phyloP scores from a whole-genome alignment of 1,140 invertebrate species.

The Anthonomus grandis region DNA sequence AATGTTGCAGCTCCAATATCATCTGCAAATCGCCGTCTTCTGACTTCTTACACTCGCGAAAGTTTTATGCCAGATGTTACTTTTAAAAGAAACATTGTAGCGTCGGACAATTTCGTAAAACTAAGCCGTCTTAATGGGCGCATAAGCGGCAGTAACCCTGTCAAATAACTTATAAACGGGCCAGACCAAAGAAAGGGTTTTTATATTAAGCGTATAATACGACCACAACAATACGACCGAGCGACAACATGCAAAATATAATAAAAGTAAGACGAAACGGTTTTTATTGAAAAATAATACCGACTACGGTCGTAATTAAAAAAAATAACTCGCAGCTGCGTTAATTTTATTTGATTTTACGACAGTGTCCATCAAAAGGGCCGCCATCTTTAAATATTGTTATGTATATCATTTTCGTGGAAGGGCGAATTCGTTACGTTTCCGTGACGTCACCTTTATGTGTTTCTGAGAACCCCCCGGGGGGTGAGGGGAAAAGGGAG shows the following conservation, averaged over 20 bases:
- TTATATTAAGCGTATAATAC: conserved; percentile 23
- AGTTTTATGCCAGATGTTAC: too few species aligned
- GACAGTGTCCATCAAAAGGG: conserved; percentile 32
- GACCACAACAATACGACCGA: conserved; percentile 23
- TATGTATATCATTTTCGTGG: conserved; percentile 32
- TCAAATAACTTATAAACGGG: conserved; percentile 24
- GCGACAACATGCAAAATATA: conserved; percentile 25
- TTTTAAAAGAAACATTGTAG: too few species aligned
- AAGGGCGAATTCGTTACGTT: conserved; percentile 24
- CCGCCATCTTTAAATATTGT: conserved; percentile 31
- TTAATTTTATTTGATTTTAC: conserved; percentile 36
- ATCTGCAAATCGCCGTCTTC: too few species aligned
- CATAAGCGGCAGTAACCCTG: conserved; percentile 24
- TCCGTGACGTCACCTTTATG: conserved; percentile 26
- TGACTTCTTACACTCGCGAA: too few species aligned
- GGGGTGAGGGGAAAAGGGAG: too few species aligned
- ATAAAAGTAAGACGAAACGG: conserved; percentile 12
- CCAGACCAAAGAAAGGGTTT: conserved; percentile 18
- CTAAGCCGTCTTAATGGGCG: conserved; percentile 20
- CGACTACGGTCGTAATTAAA: conserved; percentile 28
- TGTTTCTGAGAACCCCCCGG: too few species aligned
- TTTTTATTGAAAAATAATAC: conserved; percentile 36
- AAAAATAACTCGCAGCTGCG: conserved; percentile 28
- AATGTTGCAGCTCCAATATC: too few species aligned
- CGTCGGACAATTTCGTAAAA: conserved; percentile 5